These are phyloP conservation scores for Acromyrmex heyeri DNA, from an alignment of 1,140 invertebrate species.

Conservation along the genomic window DNA sequence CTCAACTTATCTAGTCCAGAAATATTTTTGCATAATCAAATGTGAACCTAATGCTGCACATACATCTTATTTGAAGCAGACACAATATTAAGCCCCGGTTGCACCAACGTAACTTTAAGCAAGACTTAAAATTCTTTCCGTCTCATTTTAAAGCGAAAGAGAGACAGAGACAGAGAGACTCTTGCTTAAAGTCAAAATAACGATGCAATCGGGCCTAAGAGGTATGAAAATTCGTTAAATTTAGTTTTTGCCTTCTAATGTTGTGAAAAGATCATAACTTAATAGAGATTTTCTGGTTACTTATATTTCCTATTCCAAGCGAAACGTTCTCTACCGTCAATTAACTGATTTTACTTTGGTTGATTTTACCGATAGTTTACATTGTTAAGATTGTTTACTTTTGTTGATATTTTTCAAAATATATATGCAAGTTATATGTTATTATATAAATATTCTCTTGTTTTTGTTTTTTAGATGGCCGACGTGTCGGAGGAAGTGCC, in stretches of 20 bases:
- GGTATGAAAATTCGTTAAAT: not conserved
- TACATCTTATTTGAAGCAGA: not conserved
- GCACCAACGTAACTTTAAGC: too few species aligned
- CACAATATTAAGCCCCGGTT: not conserved
- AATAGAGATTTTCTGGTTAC: not conserved
- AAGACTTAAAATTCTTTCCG: too few species aligned
- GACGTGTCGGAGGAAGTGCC: constrained; percentile 86
- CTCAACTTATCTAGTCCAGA: not conserved
- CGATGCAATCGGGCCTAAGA: too few species aligned
- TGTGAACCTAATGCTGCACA: not conserved
- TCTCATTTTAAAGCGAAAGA: too few species aligned
- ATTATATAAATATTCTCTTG: not conserved
- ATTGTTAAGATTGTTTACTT: not conserved
- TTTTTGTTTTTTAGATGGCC: constrained; percentile 86
- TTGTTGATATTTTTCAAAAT: not conserved
- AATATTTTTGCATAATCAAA: not conserved
- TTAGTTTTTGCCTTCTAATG: not conserved
- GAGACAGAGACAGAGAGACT: too few species aligned
- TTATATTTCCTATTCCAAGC: not conserved
- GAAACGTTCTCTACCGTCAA: not conserved
- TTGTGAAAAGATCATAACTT: not conserved
- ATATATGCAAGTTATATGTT: not conserved
- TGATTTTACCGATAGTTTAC: not conserved
- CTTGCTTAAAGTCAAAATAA: too few species aligned
- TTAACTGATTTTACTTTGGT: not conserved